Conservation (phyloP, 2,797 vertebrate genomes). For the Cirrhinus mrigala region DNA sequence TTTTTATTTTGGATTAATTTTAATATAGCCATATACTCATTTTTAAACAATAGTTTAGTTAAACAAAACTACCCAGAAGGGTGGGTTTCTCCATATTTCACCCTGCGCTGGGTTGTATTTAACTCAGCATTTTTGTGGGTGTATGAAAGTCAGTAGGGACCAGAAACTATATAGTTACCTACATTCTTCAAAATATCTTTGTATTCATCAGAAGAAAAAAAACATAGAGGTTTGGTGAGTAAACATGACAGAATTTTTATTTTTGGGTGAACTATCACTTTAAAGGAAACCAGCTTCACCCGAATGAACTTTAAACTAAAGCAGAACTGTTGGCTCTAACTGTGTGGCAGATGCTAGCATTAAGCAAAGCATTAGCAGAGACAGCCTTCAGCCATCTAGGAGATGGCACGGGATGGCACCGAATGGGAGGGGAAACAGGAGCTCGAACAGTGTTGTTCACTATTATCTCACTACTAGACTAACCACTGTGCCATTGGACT, state of each 20-base stretch:
- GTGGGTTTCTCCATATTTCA: too few species aligned
- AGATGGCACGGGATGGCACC: slow-evolving; percentile 57
- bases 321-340: slow-evolving; percentile 39
- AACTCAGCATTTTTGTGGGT: not conserved
- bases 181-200: not conserved
- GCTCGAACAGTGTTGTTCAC: slow-evolving; percentile 40
- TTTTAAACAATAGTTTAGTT: too few species aligned
- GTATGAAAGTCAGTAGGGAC: too few species aligned
- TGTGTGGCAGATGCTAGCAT: slow-evolving; percentile 54
- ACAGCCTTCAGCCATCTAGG: slow-evolving; percentile 40
- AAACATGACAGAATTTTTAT: not conserved
- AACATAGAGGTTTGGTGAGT: not conserved
- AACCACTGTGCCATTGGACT: not conserved
- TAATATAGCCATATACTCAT: too few species aligned
- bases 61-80: too few species aligned
- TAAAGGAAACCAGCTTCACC: slow-evolving; percentile 10
- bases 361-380: slow-evolving; percentile 54
- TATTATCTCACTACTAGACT: slow-evolving; percentile 1
- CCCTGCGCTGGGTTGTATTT: too few species aligned
- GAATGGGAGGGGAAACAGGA: slow-evolving; percentile 36
- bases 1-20: too few species aligned
- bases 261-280: not conserved
- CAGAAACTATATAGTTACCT: too few species aligned
- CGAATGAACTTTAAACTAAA: not conserved
- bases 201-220: not conserved